These are phyloP conservation scores for Grantiella picta DNA, from an alignment of 2,113 vertebrate species.

Conservation along the genomic window DNA sequence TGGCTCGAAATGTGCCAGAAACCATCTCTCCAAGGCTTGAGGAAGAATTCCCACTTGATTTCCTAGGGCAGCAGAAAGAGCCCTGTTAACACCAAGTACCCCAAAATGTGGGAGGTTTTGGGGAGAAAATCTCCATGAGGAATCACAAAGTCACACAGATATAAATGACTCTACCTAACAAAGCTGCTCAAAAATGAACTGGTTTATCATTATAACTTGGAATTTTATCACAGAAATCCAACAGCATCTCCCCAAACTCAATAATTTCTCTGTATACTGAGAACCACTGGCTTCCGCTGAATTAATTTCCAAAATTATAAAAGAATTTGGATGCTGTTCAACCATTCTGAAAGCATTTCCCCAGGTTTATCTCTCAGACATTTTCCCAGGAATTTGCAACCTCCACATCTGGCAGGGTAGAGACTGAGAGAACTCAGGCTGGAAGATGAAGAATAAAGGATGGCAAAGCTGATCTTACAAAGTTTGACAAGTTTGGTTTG, in stretches of 20 bases:
- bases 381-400: neutral
- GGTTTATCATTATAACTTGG: neutral
- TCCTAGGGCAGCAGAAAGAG: slow-evolving; percentile 72
- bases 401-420: neutral
- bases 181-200: neutral
- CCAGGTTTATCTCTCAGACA: neutral
- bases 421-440: neutral
- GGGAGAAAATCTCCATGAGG: neutral
- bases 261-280: neutral
- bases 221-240: neutral
- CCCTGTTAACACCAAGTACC: neutral
- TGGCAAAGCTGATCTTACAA: neutral
- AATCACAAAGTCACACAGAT: neutral
- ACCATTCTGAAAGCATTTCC: neutral
- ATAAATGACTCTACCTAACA: neutral
- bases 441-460: neutral
- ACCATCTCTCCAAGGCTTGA: slow-evolving; percentile 98
- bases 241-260: neutral
- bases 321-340: neutral
- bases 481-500: neutral
- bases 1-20: slow-evolving; percentile 92
- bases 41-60: slow-evolving; percentile 95
- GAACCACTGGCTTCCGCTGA: neutral
- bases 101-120: neutral
- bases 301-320: neutral